These are phyloP conservation scores for Acinonyx jubatus DNA, from an alignment of 2,113 vertebrate species.

Conservation along the genomic window DNA sequence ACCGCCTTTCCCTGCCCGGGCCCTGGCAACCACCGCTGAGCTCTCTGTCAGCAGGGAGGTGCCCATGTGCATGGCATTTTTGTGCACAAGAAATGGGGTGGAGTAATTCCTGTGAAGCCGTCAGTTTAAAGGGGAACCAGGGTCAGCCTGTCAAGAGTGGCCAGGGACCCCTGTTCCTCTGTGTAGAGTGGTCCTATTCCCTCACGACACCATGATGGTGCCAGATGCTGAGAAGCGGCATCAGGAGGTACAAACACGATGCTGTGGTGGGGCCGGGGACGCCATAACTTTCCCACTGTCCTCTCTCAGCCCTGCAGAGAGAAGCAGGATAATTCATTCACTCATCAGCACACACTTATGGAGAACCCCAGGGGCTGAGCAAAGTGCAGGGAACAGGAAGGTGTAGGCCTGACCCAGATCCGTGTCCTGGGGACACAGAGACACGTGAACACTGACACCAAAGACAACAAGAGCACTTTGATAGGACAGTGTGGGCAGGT, in stretches of 20 bases:
- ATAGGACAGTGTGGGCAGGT: neutral
- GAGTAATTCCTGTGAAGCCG: neutral
- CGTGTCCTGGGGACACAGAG: rapidly evolving
- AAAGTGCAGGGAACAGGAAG: neutral
- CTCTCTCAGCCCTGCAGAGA: neutral
- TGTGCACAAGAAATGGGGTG: neutral
- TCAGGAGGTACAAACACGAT: rapidly evolving
- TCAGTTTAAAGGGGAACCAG: neutral
- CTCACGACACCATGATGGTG: rapidly evolving
- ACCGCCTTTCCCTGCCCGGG: neutral
- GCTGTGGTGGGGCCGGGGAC: too few relatives aligned
- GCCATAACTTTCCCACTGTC: rapidly evolving
- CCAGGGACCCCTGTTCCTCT: neutral
- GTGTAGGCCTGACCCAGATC: neutral
- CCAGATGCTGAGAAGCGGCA: neutral
- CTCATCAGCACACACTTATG: neutral
- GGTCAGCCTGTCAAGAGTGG: neutral
- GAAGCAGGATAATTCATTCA: neutral
- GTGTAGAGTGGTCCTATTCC: neutral
- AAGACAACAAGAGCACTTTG: rapidly evolving
- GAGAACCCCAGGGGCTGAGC: neutral
- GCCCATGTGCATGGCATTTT: neutral
- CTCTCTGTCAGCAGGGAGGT: neutral
- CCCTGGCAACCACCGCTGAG: rapidly evolving
- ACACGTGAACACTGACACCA: neutral